Conservation (phyloP, 2,888 invertebrate species). For the Parnassius orleans region DNA sequence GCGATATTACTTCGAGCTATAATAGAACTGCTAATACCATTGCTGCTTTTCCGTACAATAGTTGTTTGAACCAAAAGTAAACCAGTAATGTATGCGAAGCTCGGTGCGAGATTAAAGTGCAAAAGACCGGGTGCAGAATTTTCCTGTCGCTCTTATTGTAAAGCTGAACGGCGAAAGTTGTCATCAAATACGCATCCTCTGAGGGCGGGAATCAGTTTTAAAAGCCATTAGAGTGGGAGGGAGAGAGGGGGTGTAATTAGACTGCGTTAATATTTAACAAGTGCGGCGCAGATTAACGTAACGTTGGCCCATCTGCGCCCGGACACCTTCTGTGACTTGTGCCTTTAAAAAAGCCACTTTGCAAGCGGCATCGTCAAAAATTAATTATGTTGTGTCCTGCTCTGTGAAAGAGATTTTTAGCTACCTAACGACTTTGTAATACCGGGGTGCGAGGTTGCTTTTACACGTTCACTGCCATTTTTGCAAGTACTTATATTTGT, state of each 20-base stretch:
- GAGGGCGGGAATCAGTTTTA: constrained; percentile 79
- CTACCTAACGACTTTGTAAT: constrained; percentile 58
- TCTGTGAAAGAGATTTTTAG: constrained; percentile 26
- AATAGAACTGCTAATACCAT: constrained; percentile 29
- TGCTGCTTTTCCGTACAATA: constrained; percentile 30
- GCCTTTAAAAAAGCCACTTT: constrained; percentile 70
- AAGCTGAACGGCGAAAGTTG: constrained; percentile 65
- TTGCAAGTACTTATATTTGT: no score
- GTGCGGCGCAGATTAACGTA: constrained; percentile 73
- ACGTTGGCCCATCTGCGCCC: constrained; percentile 66
- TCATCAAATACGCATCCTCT: constrained; percentile 79
- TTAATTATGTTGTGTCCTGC: constrained; percentile 60
- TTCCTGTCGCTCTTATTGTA: constrained; percentile 43
- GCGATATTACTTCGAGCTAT: constrained; percentile 26
- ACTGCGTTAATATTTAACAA: constrained; percentile 81
- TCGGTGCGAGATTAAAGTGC: constrained; percentile 38
- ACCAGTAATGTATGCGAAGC: constrained; percentile 30
- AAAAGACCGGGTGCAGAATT: constrained; percentile 36
- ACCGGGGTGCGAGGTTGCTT: constrained; percentile 23
- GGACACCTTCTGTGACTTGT: constrained; percentile 59
- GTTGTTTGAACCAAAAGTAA: constrained; percentile 9
- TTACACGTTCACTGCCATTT: not conserved
- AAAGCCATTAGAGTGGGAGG: constrained; percentile 75
- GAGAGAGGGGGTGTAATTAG: constrained; percentile 70
- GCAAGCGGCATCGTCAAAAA: constrained; percentile 64